These are phyloP conservation scores for Galendromus occidentalis DNA, from an alignment of 1,140 invertebrate genomes.

Conservation along the genomic window DNA sequence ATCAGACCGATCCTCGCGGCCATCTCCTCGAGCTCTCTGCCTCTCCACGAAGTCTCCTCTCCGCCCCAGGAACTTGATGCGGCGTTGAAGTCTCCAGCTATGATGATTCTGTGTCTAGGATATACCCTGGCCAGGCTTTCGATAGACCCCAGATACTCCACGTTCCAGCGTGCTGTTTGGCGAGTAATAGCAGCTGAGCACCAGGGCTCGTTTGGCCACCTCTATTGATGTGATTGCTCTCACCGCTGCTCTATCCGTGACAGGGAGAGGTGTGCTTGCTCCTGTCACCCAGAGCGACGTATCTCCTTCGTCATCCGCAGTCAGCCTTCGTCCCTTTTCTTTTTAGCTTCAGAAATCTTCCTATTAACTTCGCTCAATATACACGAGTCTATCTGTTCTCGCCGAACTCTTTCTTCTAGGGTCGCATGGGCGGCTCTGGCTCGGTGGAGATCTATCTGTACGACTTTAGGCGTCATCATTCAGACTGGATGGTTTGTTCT, in stretches of 20 bases:
- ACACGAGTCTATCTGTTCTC: too few relatives aligned
- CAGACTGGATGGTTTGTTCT: too few relatives aligned
- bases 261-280: background rate
- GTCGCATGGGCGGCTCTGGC: too few relatives aligned
- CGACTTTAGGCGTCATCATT: too few relatives aligned
- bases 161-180: background rate
- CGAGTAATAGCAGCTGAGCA: background rate
- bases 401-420: too few relatives aligned
- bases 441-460: too few relatives aligned
- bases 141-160: background rate
- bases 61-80: background rate
- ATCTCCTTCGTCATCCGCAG: background rate
- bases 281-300: background rate
- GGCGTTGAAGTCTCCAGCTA: too few relatives aligned
- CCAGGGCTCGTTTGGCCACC: background rate
- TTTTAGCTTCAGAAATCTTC: background rate
- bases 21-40: background rate
- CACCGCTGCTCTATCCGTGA: background rate
- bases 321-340: background rate
- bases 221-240: background rate
- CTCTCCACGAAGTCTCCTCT: background rate
- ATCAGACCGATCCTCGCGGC: background rate
- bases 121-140: background rate
- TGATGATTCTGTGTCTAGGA: background rate
- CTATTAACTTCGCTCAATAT: too few relatives aligned